These are phyloP conservation scores for Acanthornis magna DNA, from an alignment of 2,797 vertebrate species.

Conservation along the genomic window DNA sequence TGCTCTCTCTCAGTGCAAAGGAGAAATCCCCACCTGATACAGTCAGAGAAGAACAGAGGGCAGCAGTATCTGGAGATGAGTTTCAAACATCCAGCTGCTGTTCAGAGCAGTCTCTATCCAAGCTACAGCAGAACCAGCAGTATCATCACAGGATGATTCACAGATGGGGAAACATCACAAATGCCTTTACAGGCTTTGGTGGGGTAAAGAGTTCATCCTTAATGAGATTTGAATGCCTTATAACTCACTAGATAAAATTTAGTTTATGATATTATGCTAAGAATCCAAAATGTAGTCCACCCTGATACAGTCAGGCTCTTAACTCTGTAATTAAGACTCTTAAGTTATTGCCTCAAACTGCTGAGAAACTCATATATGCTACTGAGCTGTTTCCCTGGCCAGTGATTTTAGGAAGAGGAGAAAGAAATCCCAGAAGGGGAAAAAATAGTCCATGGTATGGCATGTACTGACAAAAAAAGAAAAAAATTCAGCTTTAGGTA, in stretches of 20 bases:
- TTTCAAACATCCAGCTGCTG: background rate
- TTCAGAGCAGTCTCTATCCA: background rate
- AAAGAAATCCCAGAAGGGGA: background rate
- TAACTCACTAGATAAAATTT: constrained; percentile 5
- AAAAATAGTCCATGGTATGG: background rate
- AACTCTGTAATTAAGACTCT: background rate
- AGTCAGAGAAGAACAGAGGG: background rate
- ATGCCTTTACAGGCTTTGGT: background rate
- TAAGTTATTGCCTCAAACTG: background rate
- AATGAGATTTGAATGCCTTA: background rate
- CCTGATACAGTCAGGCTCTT: background rate
- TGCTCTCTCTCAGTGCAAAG: too few relatives aligned
- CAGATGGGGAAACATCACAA: background rate
- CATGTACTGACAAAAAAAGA: background rate
- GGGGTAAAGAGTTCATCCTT: background rate
- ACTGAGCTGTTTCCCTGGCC: background rate
- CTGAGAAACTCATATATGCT: background rate
- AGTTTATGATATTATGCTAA: background rate
- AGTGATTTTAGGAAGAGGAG: background rate
- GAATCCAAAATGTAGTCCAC: background rate
- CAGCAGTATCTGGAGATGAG: background rate
- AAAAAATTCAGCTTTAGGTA: background rate
- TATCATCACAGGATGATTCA: background rate
- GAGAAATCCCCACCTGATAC: too few relatives aligned
- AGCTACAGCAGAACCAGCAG: background rate